These are phyloP conservation scores for Halcyon smyrnensis DNA, from an alignment of 2,797 vertebrate genomes.

Conservation along the genomic window DNA sequence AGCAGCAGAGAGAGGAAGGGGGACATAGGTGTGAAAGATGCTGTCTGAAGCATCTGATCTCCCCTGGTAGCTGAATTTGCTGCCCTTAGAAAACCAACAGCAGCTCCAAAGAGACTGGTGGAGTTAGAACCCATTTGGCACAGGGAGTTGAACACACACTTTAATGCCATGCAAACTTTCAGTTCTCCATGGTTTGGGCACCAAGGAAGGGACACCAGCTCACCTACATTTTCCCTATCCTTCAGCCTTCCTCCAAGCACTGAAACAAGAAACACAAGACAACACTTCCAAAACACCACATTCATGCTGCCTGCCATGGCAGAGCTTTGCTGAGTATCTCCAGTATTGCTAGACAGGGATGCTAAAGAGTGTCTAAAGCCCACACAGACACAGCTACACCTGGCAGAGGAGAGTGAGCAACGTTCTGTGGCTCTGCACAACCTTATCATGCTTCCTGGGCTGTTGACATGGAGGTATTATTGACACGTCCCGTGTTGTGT, in stretches of 20 bases:
- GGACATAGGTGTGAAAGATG: background rate
- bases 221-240: background rate
- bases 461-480: background rate
- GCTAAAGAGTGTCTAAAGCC: background rate
- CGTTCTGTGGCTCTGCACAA: rapidly evolving
- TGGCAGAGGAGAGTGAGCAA: background rate
- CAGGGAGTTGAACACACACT: background rate
- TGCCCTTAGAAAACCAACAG: background rate
- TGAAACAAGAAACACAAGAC: background rate
- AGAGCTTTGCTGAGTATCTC: background rate
- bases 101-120: background rate
- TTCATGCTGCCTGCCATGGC: background rate
- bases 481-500: background rate
- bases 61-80: background rate
- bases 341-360: background rate
- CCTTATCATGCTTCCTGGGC: background rate
- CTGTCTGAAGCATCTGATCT: background rate
- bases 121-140: background rate
- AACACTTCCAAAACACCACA: background rate
- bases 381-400: background rate
- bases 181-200: background rate
- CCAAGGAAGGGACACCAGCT: background rate
- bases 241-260: background rate
- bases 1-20: background rate
- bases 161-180: background rate